A percentile compares a stretch with the other conserved stretches of the same genome.
Evolutionary conservation across 2,888 invertebrate species (phyloP).

Genomic region (Myathropa florea): DNA sequence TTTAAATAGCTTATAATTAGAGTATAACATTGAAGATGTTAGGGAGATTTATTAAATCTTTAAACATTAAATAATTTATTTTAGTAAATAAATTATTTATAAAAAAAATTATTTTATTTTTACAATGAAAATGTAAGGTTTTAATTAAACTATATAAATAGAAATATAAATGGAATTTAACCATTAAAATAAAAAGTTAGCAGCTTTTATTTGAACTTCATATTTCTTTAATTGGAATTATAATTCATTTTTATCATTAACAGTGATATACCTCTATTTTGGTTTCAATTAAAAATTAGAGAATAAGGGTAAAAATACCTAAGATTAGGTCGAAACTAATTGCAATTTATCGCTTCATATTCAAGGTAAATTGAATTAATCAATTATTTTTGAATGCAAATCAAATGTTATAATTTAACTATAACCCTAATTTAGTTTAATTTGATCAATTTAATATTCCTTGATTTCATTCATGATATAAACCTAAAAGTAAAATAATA

Average conservation of each 20-base stretch:
- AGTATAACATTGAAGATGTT: conserved; percentile 81
- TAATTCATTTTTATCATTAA: conserved; percentile 84
- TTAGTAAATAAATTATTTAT: conserved; percentile 76
- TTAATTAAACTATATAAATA: conserved; percentile 77
- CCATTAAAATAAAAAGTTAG: conserved; percentile 84
- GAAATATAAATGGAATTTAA: conserved; percentile 50
- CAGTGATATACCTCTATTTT: conserved; percentile 85
- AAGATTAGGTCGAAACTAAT: conserved; percentile 83
- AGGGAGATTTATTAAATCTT: conserved; percentile 76
- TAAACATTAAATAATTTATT: conserved; percentile 74
- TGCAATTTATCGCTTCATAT: conserved; percentile 81
- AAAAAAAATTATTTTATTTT: conserved; percentile 81
- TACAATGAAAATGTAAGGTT: conserved; percentile 86
- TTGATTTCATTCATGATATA: conserved; percentile 82
- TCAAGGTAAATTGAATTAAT: conserved; percentile 78
- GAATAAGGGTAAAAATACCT: conserved; percentile 81
- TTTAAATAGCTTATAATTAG: conserved; percentile 80
- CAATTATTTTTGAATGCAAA: conserved; percentile 78
- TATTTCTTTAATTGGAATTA: conserved; percentile 84
- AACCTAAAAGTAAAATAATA: conserved; percentile 79
- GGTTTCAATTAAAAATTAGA: conserved; percentile 82
- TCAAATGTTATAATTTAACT: conserved; percentile 40
- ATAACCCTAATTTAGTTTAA: conserved; percentile 74
- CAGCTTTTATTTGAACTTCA: conserved; percentile 82
- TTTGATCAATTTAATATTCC: conserved; percentile 83